phyloP scores from a whole-genome alignment of 2,888 invertebrate species.

The Caenorhabditis wallacei region DNA sequence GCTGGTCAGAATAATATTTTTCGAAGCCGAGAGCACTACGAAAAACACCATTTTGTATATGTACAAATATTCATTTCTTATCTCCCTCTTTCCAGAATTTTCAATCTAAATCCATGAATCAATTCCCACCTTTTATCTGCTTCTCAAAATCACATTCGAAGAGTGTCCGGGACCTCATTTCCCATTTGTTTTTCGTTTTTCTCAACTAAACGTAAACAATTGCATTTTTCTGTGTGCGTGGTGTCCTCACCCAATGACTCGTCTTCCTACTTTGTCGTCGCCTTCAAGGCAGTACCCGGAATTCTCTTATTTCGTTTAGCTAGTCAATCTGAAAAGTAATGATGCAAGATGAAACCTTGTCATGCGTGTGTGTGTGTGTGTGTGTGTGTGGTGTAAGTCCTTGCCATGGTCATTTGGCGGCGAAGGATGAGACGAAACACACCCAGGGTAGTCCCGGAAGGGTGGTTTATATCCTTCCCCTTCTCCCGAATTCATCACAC shows the following conservation, averaged over 20 bases:
- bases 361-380: conserved; percentile 60
- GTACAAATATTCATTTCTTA: background rate
- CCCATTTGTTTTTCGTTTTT: conserved; percentile 52
- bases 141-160: conserved; percentile 13
- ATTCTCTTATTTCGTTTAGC: conserved; percentile 65
- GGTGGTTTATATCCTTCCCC: conserved; percentile 22
- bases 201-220: conserved; percentile 57
- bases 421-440: conserved; percentile 24
- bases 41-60: conserved; percentile 21
- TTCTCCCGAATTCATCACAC: conserved; percentile 46
- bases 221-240: conserved; percentile 48
- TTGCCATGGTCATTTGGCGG: conserved; percentile 49
- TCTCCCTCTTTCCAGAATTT: conserved; percentile 6
- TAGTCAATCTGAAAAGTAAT: conserved; percentile 64
- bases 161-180: conserved; percentile 49
- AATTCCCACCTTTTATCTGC: conserved; percentile 31
- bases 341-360: conserved; percentile 65
- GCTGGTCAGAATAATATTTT: conserved; percentile 50
- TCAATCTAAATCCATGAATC: conserved; percentile 9
- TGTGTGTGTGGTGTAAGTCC: conserved; percentile 30
- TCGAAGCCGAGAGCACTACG: background rate
- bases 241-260: conserved; percentile 21
- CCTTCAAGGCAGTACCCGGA: conserved; percentile 18
- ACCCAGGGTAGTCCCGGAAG: conserved; percentile 22
- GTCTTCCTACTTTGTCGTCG: conserved; percentile 24